phyloP scores from a whole-genome alignment of 2,113 vertebrate species.

The Lophochroa leadbeateri region DNA sequence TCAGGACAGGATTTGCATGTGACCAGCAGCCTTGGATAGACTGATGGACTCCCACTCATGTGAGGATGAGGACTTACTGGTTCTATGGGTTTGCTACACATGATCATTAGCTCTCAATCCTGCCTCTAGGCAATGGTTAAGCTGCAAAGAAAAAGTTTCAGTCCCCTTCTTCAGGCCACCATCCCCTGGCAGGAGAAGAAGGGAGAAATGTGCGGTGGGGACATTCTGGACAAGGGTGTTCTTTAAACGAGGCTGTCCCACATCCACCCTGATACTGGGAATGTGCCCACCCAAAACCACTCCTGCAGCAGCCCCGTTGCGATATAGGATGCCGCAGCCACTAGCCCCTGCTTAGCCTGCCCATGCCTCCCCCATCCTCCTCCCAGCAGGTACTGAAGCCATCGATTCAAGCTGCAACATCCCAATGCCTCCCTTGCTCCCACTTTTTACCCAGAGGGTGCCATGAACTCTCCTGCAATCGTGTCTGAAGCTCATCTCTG shows the following conservation, averaged over 20 bases:
- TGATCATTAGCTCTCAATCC: not conserved
- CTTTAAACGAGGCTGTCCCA: not conserved
- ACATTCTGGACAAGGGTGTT: accelerated
- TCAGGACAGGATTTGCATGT: not conserved
- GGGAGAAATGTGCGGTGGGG: not conserved
- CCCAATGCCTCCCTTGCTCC: not conserved
- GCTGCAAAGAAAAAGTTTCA: not conserved
- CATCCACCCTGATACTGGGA: too few species aligned
- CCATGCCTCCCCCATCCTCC: not conserved
- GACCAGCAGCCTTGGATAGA: not conserved
- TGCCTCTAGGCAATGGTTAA: not conserved
- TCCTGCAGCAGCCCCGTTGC: not conserved
- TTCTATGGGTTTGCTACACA: not conserved
- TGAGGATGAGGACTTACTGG: not conserved
- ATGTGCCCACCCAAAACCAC: accelerated
- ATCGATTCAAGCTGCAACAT: not conserved
- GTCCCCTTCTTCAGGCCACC: not conserved
- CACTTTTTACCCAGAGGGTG: not conserved
- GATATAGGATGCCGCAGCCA: not conserved
- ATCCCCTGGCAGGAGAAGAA: not conserved
- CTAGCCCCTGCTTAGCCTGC: not conserved
- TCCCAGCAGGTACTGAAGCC: not conserved
- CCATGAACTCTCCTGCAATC: not conserved
- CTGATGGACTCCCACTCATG: accelerated
- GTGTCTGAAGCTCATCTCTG: not conserved